Conservation (phyloP, 2,888 invertebrate genomes). For the Drosophila ustulata region DNA sequence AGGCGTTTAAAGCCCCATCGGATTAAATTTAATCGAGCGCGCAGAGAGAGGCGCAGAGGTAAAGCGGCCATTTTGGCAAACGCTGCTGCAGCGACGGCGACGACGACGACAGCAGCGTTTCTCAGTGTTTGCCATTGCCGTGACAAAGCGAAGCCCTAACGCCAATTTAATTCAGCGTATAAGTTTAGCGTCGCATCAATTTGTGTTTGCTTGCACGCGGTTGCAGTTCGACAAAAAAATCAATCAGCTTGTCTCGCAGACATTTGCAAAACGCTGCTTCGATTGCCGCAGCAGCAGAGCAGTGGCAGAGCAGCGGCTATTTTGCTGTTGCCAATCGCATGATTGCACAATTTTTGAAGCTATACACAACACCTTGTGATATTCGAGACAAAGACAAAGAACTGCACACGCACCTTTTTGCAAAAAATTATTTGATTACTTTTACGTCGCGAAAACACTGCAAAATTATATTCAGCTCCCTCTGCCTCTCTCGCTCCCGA, state of each 20-base stretch:
- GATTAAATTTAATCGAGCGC: constrained; percentile 63
- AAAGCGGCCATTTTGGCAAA: constrained; percentile 84
- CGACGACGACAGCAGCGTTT: constrained; percentile 18
- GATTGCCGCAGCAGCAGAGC: constrained; percentile 21
- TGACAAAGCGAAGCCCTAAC: constrained; percentile 40
- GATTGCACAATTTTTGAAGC: constrained; percentile 66
- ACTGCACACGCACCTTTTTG: constrained; percentile 66
- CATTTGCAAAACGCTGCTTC: constrained; percentile 73
- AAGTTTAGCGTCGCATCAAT: constrained; percentile 41
- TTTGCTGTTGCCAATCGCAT: constrained; percentile 15
- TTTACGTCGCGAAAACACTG: constrained; percentile 65
- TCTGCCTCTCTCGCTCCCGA: constrained; percentile 26
- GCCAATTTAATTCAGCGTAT: constrained; percentile 32
- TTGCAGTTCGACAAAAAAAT: constrained; percentile 64
- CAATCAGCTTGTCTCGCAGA: constrained; percentile 67
- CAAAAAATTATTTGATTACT: constrained; percentile 51
- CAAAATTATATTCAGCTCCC: constrained; percentile 54
- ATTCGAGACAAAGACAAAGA: constrained; percentile 40
- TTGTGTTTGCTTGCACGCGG: constrained; percentile 49
- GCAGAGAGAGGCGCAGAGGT: constrained; percentile 50
- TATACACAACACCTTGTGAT: constrained; percentile 9
- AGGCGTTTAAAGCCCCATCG: constrained; percentile 47
- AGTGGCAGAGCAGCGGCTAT: constrained; percentile 12
- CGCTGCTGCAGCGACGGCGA: constrained; percentile 24
- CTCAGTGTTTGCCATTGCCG: constrained; percentile 52